Percentiles rank a stretch among this genome's conserved stretches.
Evolutionary conservation across 2,113 vertebrate species (phyloP).

Genomic region (Oncorhynchus mykiss): DNA sequence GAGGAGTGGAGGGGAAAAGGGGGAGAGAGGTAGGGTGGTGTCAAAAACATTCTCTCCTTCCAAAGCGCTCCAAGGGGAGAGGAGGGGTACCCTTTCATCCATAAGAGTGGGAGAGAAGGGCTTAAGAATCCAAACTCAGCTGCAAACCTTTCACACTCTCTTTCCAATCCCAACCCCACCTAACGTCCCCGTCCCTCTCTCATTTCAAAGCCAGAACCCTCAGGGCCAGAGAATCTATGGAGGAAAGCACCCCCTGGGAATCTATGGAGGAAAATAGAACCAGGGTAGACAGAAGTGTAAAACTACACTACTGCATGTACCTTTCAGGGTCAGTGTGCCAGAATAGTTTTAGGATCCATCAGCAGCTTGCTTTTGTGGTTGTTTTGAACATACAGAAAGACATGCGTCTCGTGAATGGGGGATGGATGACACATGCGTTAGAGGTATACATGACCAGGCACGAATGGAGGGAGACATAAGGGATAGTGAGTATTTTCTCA

Average conservation of each 20-base stretch:
- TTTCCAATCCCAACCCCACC: conserved; percentile 33
- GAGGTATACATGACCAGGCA: too few species aligned
- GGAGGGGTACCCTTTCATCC: conserved; percentile 64
- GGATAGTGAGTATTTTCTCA: too few species aligned
- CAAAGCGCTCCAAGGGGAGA: conserved; percentile 53
- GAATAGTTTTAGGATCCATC: too few species aligned
- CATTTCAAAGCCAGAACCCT: conserved; percentile 38
- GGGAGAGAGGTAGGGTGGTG: conserved; percentile 15
- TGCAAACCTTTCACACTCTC: background rate
- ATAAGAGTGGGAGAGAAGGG: conserved; percentile 38
- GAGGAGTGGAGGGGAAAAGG: conserved; percentile 8
- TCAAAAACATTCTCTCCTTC: conserved; percentile 62
- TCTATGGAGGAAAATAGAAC: conserved; percentile 46
- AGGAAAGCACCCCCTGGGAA: conserved; percentile 36
- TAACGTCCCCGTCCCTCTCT: conserved; percentile 41
- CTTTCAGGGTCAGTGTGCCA: too few species aligned
- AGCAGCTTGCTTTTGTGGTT: too few species aligned
- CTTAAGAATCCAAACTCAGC: conserved; percentile 28
- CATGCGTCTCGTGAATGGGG: too few species aligned
- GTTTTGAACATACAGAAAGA: too few species aligned
- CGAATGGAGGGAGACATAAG: too few species aligned
- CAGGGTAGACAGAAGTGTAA: conserved; percentile 4
- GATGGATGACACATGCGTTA: too few species aligned
- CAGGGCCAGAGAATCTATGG: conserved; percentile 35
- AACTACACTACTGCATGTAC: too few species aligned